phyloP scores from a whole-genome alignment of 2,888 invertebrate genomes.

The Cheilosia vernalis region DNA sequence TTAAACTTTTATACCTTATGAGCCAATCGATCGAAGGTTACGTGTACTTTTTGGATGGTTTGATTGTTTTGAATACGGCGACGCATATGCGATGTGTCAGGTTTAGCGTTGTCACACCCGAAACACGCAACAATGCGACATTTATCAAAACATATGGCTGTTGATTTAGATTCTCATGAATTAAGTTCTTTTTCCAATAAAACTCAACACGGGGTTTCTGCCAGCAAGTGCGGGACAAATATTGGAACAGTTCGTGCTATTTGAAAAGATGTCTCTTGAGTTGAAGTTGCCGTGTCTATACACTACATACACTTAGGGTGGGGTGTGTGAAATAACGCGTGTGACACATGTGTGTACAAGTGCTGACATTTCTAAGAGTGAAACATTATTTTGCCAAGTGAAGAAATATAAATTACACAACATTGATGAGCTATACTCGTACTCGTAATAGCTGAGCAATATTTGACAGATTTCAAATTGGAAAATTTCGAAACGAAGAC shows the following conservation, averaged over 20 bases:
- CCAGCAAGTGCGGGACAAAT: slow-evolving; percentile 54
- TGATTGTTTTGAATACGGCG: slow-evolving; percentile 14
- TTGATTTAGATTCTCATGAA: too few relatives aligned
- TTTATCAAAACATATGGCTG: not conserved
- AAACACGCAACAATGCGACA: slow-evolving; percentile 11
- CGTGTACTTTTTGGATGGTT: slow-evolving; percentile 5
- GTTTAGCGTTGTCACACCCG: not conserved
- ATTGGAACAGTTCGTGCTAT: slow-evolving; percentile 40
- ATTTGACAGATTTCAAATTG: slow-evolving; percentile 48
- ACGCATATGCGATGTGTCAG: not conserved
- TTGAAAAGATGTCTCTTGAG: slow-evolving; percentile 33
- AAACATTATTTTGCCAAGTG: slow-evolving; percentile 35
- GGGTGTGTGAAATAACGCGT: slow-evolving; percentile 9
- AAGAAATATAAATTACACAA: slow-evolving; percentile 43
- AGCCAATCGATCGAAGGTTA: slow-evolving; percentile 45
- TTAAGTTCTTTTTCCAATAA: slow-evolving; percentile 25
- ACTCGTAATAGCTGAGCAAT: slow-evolving; percentile 17
- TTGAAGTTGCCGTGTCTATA: not conserved
- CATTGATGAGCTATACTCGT: not conserved
- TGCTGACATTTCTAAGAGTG: slow-evolving; percentile 42
- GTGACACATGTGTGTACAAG: slow-evolving; percentile 57
- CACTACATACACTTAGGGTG: slow-evolving; percentile 33
- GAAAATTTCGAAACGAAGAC: slow-evolving; percentile 39
- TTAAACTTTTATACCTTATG: not conserved
- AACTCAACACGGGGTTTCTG: slow-evolving; percentile 18